Conservation (phyloP, 35 echinoderm and acorn worm genomes). For the Apostichopus parvimensis region DNA sequence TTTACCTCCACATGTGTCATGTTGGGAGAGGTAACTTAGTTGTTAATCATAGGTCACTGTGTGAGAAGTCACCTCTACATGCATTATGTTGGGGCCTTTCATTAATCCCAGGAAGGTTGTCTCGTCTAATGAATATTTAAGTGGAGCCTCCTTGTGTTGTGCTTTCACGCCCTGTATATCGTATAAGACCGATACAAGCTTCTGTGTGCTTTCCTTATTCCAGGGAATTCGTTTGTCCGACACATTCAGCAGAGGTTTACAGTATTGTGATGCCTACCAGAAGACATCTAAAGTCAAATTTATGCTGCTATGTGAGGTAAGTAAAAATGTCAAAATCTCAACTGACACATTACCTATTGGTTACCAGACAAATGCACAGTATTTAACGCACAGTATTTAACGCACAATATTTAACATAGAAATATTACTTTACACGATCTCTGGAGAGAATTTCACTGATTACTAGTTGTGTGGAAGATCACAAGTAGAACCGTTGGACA, state of each 20-base stretch:
- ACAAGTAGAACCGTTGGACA: too few relatives aligned
- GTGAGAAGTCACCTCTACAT: not conserved
- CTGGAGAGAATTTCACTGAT: too few relatives aligned
- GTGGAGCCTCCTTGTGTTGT: too few relatives aligned
- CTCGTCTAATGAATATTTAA: too few relatives aligned
- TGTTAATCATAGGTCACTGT: not conserved
- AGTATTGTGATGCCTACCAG: slow-evolving; percentile 69
- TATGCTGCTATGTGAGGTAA: slow-evolving; percentile 92
- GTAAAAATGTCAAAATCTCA: slow-evolving; percentile 4
- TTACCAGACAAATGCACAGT: too few relatives aligned
- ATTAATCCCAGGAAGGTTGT: too few relatives aligned
- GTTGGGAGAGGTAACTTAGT: slow-evolving; percentile 71
- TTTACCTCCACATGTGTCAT: slow-evolving; percentile 52
- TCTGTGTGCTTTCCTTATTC: not conserved
- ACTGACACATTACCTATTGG: too few relatives aligned
- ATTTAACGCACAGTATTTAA: too few relatives aligned
- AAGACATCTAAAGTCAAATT: slow-evolving; percentile 51
- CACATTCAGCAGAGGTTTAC: slow-evolving; percentile 68
- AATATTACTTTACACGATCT: too few relatives aligned
- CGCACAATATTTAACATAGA: too few relatives aligned
- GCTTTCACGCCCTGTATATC: not conserved
- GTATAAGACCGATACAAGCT: too few relatives aligned
- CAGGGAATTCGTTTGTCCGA: slow-evolving; percentile 91
- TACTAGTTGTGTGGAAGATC: too few relatives aligned
- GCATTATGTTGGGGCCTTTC: slow-evolving; percentile 34